Percentiles rank a stretch among this genome's conserved stretches.
These are phyloP conservation scores for Nansenia antarctica DNA, from an alignment of 2,113 vertebrate species.

Conservation along the genomic window DNA sequence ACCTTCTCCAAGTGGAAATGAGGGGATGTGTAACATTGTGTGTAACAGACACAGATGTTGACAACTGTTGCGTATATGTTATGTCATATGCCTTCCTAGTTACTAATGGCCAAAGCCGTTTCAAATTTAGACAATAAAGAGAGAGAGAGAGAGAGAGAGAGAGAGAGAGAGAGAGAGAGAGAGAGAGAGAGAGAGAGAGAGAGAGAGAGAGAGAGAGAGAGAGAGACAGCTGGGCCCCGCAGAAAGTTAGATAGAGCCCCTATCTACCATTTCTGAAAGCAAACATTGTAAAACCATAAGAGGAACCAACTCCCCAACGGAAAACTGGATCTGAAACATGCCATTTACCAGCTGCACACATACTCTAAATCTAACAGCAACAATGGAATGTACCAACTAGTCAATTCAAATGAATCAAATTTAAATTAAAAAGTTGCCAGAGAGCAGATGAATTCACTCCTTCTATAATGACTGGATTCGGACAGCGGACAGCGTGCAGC, in stretches of 20 bases:
- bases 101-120: neutral
- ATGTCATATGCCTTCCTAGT: constrained; percentile 19
- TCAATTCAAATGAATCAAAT: neutral
- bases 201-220: neutral
- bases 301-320: constrained; percentile 55
- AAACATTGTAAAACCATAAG: constrained; percentile 62
- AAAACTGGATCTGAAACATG: constrained; percentile 18
- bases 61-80: constrained; percentile 38
- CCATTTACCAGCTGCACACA: constrained; percentile 21
- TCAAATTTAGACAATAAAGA: neutral
- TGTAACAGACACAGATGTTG: neutral
- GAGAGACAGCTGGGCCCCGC: neutral
- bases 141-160: neutral
- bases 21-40: neutral
- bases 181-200: neutral
- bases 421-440: neutral
- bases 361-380: neutral
- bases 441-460: neutral
- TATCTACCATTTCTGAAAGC: constrained; percentile 52
- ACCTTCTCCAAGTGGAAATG: constrained; percentile 38
- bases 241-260: no score
- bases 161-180: neutral
- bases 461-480: neutral
- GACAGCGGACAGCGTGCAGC: constrained; percentile 17
- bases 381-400: neutral